Evolutionary conservation across 2,113 vertebrate species (phyloP).

Genomic region (Notothenia rossii): DNA sequence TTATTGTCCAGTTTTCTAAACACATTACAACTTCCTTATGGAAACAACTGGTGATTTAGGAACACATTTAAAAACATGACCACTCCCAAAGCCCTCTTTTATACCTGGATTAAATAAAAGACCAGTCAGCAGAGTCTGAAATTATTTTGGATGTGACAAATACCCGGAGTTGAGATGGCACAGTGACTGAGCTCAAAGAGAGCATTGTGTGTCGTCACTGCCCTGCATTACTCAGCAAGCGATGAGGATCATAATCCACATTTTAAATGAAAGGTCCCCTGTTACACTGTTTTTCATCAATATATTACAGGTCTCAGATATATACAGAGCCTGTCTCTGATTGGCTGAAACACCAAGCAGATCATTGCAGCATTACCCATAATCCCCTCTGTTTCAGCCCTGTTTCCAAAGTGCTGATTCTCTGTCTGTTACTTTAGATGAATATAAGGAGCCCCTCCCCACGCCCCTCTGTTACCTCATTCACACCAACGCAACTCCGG

Average conservation of each 20-base stretch:
- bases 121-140: slow-evolving; percentile 35
- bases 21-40: slow-evolving; percentile 23
- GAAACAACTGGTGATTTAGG: slow-evolving; percentile 29
- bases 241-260: slow-evolving; percentile 9
- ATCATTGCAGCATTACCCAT: no score
- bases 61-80: slow-evolving; percentile 8
- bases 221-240: neutral
- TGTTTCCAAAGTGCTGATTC: no score
- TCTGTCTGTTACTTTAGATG: no score
- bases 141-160: slow-evolving; percentile 43
- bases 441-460: no score
- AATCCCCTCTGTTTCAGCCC: no score
- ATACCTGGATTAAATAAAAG: neutral
- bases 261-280: neutral
- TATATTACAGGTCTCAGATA: no score
- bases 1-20: slow-evolving; percentile 33
- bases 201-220: slow-evolving; percentile 26
- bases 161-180: slow-evolving; percentile 35
- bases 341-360: no score
- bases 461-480: no score
- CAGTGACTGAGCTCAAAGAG: slow-evolving; percentile 7
- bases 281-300: no score
- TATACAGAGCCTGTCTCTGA: no score
- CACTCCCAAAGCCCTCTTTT: slow-evolving; percentile 16
- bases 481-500: no score